Base-by-base conservation (phyloP, 2,888 invertebrate genomes). In the Sturmia bella region DNA sequence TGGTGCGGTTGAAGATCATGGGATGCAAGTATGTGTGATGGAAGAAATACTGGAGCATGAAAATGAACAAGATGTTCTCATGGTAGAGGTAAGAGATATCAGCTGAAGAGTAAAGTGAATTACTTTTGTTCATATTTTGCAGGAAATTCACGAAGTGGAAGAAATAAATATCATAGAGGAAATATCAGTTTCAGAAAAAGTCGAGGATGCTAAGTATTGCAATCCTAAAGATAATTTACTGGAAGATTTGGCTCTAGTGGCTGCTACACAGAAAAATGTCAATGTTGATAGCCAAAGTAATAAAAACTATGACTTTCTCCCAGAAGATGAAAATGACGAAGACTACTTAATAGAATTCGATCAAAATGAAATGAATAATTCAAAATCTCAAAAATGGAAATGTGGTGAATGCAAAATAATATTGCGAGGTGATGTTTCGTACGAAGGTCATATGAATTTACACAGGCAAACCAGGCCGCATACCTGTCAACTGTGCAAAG, bases 401-500 rank as follows among this genome's bases (percentile, higher is more conserved):
- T 85, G 85, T 64, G 68, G 82, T 3, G 84, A 85, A 63, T 85
- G 85, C 57, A 85, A 85, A 68, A 52, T 73, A 0, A 48, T 85
- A 12, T 64, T 85, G 7, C 84, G 85, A n/a, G 84, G 85, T 0
- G 85, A 85, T 70, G 85, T 85, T 0, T 85, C 85, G 19, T 86
- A 85, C 73, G 85, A 86, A 17, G 84, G 85, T 1, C 86, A 86
- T 43, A 84, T 85, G 84, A 85, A 85, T 64, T 76, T 83, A 54
- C 86, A 86, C 52, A 84, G 70, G 43, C 75, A 85, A 70, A 21
- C 75, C 3, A 70, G 79, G 6, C 85, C 85, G 0, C 84, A 85
- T 72, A 81, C 70, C 64, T 85, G 85, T 63, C 4, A 52, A 0
- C 43, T 77, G n/a, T 85, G 85, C 37, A n/a, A 43, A 9, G 61